These are phyloP conservation scores for Danio aesculapii DNA, from an alignment of 2,797 vertebrate genomes.

Conservation along the genomic window DNA sequence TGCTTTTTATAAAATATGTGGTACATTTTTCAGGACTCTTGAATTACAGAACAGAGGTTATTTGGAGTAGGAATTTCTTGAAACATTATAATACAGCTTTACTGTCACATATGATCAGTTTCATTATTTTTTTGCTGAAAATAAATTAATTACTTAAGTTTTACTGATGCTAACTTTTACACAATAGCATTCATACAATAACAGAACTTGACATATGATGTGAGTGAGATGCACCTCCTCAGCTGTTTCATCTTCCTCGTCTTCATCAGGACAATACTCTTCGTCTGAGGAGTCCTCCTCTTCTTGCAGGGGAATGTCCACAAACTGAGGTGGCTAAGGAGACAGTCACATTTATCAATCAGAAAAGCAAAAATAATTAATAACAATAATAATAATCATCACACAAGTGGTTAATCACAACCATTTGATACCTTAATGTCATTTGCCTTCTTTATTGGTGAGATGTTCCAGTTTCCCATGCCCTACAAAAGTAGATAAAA, in stretches of 20 bases:
- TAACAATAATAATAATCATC: neutral
- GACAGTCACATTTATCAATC: neutral
- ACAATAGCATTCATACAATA: too few species aligned
- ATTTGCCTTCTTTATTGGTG: constrained; percentile 84
- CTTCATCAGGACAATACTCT: constrained; percentile 94
- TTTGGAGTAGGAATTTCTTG: too few species aligned
- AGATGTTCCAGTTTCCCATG: constrained; percentile 87
- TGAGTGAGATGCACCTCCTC: constrained; percentile 83
- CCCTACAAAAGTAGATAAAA: constrained; percentile 69
- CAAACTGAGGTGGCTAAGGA: constrained; percentile 89
- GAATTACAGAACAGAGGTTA: too few species aligned
- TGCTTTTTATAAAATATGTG: too few species aligned
- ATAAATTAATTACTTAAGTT: neutral
- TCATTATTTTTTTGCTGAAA: too few species aligned
- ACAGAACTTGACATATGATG: neutral
- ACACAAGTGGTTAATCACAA: neutral
- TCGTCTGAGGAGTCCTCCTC: constrained; percentile 96
- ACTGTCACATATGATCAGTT: too few species aligned
- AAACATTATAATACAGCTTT: too few species aligned
- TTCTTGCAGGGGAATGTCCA: constrained; percentile 92
- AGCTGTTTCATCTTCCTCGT: constrained; percentile 92
- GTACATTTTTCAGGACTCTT: too few species aligned
- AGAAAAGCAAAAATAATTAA: neutral
- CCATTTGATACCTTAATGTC: constrained; percentile 78
- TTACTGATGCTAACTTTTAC: too few species aligned